phyloP scores from a whole-genome alignment of 2,797 vertebrate genomes.

The Periparus ater region DNA sequence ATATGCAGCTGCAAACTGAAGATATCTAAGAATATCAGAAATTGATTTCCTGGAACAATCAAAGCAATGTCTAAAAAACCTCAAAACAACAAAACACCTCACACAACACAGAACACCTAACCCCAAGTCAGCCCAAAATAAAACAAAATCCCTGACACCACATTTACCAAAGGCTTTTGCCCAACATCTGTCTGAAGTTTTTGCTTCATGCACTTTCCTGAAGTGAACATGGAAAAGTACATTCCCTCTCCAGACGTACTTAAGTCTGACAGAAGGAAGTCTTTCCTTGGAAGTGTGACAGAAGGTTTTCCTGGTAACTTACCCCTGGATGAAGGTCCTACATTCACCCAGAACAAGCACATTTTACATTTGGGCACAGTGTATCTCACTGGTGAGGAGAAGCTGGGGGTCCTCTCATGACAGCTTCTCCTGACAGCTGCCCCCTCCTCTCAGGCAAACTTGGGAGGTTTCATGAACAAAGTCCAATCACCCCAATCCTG shows the following conservation, averaged over 20 bases:
- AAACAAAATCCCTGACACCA: neutral
- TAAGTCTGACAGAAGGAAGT: neutral
- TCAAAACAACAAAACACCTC: neutral
- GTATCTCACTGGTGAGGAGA: accelerated
- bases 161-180: neutral
- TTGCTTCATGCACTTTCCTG: neutral
- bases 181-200: neutral
- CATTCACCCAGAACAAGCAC: neutral
- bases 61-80: neutral
- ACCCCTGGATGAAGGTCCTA: neutral
- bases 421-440: neutral
- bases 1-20: neutral
- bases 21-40: neutral
- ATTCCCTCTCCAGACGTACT: neutral
- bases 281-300: neutral
- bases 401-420: neutral
- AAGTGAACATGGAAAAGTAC: neutral
- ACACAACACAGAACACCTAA: neutral
- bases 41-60: neutral
- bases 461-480: accelerated
- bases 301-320: neutral
- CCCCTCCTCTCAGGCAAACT: neutral
- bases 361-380: neutral
- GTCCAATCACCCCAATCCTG: too few relatives aligned
- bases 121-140: neutral